phyloP scores from a whole-genome alignment of 2,113 vertebrate species.

The Siniperca knerii region DNA sequence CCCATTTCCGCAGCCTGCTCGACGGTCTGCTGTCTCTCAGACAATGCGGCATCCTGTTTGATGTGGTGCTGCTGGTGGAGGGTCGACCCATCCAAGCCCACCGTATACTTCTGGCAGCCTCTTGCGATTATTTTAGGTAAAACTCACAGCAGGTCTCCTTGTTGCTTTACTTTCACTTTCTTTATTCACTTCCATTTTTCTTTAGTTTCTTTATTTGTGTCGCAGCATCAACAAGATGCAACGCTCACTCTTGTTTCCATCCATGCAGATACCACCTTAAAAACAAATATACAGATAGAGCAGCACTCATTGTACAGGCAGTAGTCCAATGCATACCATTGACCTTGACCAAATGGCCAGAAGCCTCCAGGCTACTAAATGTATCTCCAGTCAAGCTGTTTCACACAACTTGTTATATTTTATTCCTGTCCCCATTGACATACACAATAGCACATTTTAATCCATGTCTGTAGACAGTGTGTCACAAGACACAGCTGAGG shows the following conservation, averaged over 20 bases:
- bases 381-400: background rate
- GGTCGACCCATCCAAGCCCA: conserved; percentile 92
- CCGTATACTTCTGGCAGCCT: conserved; percentile 94
- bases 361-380: background rate
- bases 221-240: too few species aligned
- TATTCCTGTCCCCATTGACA: too few species aligned
- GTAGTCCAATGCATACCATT: background rate
- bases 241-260: background rate
- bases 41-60: conserved; percentile 90
- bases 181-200: background rate
- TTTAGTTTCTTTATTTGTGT: background rate
- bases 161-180: background rate
- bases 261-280: background rate
- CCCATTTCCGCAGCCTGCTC: conserved; percentile 91
- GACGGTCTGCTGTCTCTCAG: conserved; percentile 90
- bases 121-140: conserved; percentile 97
- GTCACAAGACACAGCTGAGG: conserved; percentile 19
- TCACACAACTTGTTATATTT: background rate
- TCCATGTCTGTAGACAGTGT: background rate
- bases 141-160: background rate
- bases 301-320: background rate
- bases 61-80: conserved; percentile 94
- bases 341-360: background rate
- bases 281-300: background rate
- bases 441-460: background rate